Conservation (phyloP, 2,797 vertebrate species). For the Lepilemur septentrionalis region DNA sequence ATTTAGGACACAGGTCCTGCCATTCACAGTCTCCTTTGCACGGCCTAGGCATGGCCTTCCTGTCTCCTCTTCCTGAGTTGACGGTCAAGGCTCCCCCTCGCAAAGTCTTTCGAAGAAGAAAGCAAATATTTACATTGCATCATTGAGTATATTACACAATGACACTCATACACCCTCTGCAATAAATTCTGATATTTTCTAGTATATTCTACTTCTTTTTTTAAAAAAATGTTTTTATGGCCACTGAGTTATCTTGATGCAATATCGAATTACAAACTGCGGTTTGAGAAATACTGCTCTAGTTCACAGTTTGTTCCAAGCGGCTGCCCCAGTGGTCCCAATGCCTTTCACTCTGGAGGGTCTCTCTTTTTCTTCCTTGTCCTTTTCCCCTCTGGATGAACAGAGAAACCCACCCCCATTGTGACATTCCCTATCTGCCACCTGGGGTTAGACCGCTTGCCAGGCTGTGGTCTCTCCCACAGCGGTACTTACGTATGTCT, state of each 20-base stretch:
- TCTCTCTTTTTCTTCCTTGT: not conserved
- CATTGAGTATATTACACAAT: rapidly evolving
- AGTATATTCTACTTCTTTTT: not conserved
- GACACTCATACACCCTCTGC: rapidly evolving
- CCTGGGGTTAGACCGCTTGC: too few relatives aligned
- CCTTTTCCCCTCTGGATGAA: too few relatives aligned
- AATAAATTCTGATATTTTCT: not conserved
- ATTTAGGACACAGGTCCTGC: rapidly evolving
- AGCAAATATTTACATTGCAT: not conserved
- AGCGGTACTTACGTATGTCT: rapidly evolving
- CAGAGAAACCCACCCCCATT: rapidly evolving
- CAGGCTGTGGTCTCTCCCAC: not conserved
- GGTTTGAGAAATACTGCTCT: not conserved
- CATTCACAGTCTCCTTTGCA: rapidly evolving
- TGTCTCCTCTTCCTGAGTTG: not conserved
- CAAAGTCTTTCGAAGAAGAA: not conserved
- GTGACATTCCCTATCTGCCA: not conserved
- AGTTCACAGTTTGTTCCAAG: not conserved
- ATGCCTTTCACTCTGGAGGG: not conserved
- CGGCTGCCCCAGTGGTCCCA: rapidly evolving
- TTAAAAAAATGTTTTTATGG: not conserved
- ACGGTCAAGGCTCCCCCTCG: not conserved
- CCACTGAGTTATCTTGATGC: not conserved
- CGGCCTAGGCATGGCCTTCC: rapidly evolving
- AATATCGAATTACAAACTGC: not conserved